Conservation (phyloP, 2,797 vertebrate genomes). For the Chaenodraco wilsoni region DNA sequence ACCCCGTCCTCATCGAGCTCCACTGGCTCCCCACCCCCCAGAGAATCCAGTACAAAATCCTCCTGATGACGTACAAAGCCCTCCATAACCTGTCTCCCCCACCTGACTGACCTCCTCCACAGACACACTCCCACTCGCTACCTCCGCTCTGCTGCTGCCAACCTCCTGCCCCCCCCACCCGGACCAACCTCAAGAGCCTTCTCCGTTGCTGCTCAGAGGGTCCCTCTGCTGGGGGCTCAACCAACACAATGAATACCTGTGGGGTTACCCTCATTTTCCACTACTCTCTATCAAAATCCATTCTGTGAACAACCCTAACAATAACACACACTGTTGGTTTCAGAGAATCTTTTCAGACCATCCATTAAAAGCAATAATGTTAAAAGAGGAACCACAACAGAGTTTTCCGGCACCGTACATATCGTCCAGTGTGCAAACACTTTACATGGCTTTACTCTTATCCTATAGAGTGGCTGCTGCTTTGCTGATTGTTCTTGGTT, state of each 20-base stretch:
- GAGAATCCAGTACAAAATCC: no score
- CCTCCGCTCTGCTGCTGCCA: no score
- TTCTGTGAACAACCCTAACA: conserved; percentile 18
- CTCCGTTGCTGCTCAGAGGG: conserved; percentile 3
- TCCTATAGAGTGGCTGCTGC: conserved; percentile 76
- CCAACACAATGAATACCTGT: conserved; percentile 23
- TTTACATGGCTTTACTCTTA: conserved; percentile 71
- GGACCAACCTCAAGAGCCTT: no score
- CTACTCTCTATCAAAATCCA: conserved; percentile 32
- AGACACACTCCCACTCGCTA: no score
- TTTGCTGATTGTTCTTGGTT: conserved; percentile 78
- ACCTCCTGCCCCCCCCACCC: no score
- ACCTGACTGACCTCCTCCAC: no score
- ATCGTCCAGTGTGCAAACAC: conserved; percentile 63
- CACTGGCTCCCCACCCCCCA: no score
- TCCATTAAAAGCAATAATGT: conserved; percentile 54
- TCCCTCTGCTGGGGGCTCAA: conserved; percentile 21
- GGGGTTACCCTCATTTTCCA: conserved; percentile 19
- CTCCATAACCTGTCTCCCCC: no score
- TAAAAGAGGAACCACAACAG: conserved; percentile 23
- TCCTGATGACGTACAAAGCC: no score
- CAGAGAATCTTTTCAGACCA: conserved; percentile 17
- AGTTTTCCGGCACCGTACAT: conserved; percentile 47
- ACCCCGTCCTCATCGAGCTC: no score
- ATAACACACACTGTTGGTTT: conserved; percentile 26